Evolutionary conservation across 2,113 vertebrate species (phyloP).

Genomic region (Corapipo altera): DNA sequence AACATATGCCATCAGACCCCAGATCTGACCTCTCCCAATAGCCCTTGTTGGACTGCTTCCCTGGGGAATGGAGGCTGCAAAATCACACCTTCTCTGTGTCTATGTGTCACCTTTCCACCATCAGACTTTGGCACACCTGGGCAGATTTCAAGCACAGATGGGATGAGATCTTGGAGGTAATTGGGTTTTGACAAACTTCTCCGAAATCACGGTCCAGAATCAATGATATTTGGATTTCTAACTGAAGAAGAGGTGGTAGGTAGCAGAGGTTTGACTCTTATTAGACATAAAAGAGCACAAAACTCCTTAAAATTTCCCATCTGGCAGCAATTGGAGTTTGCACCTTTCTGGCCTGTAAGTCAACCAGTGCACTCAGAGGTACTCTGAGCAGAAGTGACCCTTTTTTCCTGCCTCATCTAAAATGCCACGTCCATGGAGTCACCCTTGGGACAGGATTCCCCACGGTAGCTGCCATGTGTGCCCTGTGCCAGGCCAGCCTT

Average conservation of each 20-base stretch:
- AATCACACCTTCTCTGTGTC: conserved; percentile 2
- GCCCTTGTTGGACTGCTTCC: background rate
- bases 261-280: background rate
- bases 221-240: background rate
- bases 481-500: background rate
- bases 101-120: background rate
- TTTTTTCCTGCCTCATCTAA: background rate
- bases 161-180: background rate
- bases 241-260: background rate
- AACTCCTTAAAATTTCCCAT: background rate
- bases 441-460: background rate
- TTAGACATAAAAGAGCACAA: background rate
- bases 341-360: background rate
- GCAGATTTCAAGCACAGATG: conserved; percentile 28
- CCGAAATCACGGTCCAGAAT: background rate
- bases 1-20: background rate
- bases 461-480: fast-evolving
- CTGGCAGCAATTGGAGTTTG: background rate
- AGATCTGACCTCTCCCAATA: conserved; percentile 3
- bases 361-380: background rate
- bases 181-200: background rate
- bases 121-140: background rate
- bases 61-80: background rate
- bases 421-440: fast-evolving
- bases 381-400: background rate